Percentiles rank a stretch among this genome's conserved stretches.
Conservation (phyloP, 1,140 invertebrate species). For the Eumaeus atala region DNA sequence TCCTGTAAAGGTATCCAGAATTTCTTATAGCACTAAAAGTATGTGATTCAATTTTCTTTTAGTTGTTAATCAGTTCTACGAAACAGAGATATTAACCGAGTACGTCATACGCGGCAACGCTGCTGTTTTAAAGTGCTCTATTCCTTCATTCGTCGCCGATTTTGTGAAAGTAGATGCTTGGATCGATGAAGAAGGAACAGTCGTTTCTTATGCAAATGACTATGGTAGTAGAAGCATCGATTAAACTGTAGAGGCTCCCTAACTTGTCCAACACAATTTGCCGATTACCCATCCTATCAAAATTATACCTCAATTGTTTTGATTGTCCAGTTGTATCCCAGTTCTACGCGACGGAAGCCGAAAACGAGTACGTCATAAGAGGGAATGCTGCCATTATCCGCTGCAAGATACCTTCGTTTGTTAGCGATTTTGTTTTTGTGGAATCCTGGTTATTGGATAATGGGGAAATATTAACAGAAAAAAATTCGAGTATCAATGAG, state of each 20-base stretch:
- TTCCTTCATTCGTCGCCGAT: constrained; percentile 87
- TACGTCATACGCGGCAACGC: constrained; percentile 88
- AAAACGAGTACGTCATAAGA: constrained; percentile 94
- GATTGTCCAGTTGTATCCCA: constrained; percentile 86
- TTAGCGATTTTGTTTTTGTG: constrained; percentile 92
- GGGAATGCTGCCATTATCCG: constrained; percentile 94
- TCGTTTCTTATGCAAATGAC: constrained; percentile 76
- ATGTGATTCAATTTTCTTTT: constrained; percentile 37
- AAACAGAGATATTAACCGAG: constrained; percentile 85
- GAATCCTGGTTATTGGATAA: constrained; percentile 90
- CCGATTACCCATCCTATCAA: constrained; percentile 39
- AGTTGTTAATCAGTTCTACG: constrained; percentile 89
- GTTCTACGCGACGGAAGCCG: constrained; percentile 91
- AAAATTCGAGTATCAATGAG: constrained; percentile 63
- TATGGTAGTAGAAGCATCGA: constrained; percentile 72
- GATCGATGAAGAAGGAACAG: constrained; percentile 79
- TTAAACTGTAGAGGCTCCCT: constrained; percentile 37
- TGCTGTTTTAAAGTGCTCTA: constrained; percentile 85
- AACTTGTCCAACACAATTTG: constrained; percentile 27
- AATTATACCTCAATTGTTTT: constrained; percentile 45
- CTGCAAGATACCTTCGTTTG: constrained; percentile 95
- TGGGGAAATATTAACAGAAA: constrained; percentile 79
- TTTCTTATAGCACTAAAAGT: constrained; percentile 11
- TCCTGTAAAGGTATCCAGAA: constrained; percentile 8
- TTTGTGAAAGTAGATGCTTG: constrained; percentile 86